phyloP scores from a whole-genome alignment of 1,140 invertebrate genomes.

The Acyrthosiphon pisum region DNA sequence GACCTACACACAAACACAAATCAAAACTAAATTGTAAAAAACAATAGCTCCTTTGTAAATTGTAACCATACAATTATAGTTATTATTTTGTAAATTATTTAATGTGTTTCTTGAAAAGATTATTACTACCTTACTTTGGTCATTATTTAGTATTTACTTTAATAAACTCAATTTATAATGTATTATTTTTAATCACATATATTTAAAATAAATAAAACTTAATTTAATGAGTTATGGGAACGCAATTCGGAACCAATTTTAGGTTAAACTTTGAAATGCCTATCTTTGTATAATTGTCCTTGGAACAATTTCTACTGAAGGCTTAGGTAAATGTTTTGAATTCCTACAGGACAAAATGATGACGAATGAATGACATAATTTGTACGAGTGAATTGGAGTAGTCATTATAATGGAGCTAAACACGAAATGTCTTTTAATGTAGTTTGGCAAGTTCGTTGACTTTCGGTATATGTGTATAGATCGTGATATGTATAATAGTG shows the following conservation, averaged over 20 bases:
- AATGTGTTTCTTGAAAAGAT: background rate
- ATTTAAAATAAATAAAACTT: background rate
- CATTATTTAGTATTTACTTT: background rate
- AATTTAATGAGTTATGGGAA: background rate
- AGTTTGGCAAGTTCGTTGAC: conserved; percentile 12
- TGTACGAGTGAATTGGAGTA: background rate
- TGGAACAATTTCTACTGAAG: background rate
- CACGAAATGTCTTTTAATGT: background rate
- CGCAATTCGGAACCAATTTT: background rate
- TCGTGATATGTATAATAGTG: background rate
- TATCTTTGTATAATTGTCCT: background rate
- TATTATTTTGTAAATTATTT: background rate
- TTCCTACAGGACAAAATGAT: background rate
- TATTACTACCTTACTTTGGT: background rate
- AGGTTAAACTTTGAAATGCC: background rate
- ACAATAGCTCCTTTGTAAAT: background rate
- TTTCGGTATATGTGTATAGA: background rate
- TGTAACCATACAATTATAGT: background rate
- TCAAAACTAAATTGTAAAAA: background rate
- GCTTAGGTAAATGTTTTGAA: background rate
- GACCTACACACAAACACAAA: background rate
- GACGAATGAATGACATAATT: background rate
- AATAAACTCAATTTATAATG: background rate
- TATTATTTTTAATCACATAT: no score
- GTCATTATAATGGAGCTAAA: background rate